Percentiles rank a stretch among this genome's conserved stretches.
phyloP scores from a whole-genome alignment of 2,113 vertebrate species.

The Phaetusa simplex region DNA sequence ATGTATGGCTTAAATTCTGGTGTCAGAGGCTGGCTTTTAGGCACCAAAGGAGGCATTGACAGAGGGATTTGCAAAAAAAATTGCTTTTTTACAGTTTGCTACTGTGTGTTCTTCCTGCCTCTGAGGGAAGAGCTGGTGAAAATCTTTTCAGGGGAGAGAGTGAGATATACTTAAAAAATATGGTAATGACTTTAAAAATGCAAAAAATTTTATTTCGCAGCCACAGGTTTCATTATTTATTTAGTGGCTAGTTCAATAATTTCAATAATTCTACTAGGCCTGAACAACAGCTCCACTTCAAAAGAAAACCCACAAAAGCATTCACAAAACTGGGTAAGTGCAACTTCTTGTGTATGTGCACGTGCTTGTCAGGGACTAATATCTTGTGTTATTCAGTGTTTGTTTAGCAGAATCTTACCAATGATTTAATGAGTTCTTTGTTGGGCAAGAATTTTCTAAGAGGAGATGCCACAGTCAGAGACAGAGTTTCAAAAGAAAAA shows the following conservation, averaged over 20 bases:
- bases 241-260: conserved; percentile 4
- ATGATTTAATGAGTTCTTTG: conserved; percentile 43
- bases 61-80: background rate
- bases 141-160: background rate
- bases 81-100: background rate
- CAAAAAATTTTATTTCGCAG: background rate
- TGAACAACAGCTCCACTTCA: conserved; percentile 20
- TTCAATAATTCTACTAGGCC: background rate
- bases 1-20: background rate
- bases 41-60: background rate
- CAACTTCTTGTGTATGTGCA: background rate
- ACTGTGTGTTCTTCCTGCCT: background rate
- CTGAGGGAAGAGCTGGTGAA: background rate
- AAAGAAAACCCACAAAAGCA: conserved; percentile 17
- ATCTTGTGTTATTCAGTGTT: background rate
- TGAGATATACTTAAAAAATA: background rate
- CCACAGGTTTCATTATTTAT: conserved; percentile 7
- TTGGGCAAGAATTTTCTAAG: background rate
- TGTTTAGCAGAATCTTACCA: conserved; percentile 20
- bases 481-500: background rate
- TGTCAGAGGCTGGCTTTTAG: background rate
- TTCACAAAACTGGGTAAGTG: background rate
- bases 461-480: background rate
- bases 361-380: background rate
- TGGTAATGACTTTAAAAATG: background rate